A percentile compares a stretch with the other conserved stretches of the same genome.
phyloP scores from a whole-genome alignment of 2,888 invertebrate genomes.

The Drosophila cognata region DNA sequence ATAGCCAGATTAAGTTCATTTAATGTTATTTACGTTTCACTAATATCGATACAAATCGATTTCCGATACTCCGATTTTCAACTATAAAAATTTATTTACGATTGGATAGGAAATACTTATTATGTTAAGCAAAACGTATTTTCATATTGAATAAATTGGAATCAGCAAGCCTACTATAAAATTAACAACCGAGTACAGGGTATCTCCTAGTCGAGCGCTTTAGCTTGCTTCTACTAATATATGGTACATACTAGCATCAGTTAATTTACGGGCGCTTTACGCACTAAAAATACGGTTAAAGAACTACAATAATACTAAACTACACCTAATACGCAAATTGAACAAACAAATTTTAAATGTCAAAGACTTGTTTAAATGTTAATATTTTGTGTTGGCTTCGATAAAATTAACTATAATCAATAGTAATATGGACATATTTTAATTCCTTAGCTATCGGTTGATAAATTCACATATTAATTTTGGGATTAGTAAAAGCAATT shows the following conservation, averaged over 20 bases:
- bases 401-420: not conserved
- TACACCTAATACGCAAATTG: not conserved
- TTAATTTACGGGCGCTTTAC: not conserved
- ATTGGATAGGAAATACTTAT: not conserved
- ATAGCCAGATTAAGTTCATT: not conserved
- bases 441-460: not conserved
- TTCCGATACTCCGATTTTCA: not conserved
- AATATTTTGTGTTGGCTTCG: not conserved
- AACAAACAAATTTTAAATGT: not conserved
- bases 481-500: slow-evolving; percentile 66
- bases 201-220: not conserved
- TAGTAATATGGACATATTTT: not conserved
- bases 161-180: not conserved
- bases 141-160: not conserved
- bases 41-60: not conserved
- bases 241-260: not conserved
- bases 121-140: not conserved
- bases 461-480: not conserved
- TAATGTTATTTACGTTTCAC: not conserved
- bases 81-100: not conserved
- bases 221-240: not conserved
- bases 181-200: not conserved
- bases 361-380: not conserved
- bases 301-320: not conserved
- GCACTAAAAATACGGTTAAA: not conserved